Evolutionary conservation across 2,888 invertebrate species (phyloP).

Genomic region (Acleris sparsana): DNA sequence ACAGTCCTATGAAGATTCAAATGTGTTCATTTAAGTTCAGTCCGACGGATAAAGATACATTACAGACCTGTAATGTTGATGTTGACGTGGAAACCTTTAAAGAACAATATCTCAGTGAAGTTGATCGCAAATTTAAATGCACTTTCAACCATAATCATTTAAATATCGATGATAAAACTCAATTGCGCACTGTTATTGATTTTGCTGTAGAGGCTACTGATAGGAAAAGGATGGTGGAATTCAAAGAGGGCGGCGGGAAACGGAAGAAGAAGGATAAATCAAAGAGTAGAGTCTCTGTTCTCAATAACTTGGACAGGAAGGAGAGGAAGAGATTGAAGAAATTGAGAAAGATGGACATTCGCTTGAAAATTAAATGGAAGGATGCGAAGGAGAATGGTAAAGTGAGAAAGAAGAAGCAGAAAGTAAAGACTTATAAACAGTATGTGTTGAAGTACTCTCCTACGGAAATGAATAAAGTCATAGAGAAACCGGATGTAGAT

Average conservation of each 20-base stretch:
- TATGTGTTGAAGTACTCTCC: conserved; percentile 60
- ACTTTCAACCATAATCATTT: conserved; percentile 44
- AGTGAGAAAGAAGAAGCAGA: conserved; percentile 42
- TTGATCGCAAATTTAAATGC: conserved; percentile 46
- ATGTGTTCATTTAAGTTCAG: conserved; percentile 59
- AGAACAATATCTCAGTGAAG: conserved; percentile 63
- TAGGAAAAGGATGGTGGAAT: conserved; percentile 28
- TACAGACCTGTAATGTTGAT: conserved; percentile 47
- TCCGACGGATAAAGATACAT: conserved; percentile 50
- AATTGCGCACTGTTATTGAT: conserved; percentile 42
- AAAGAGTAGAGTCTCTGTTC: neutral
- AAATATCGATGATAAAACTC: neutral
- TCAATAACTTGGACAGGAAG: neutral
- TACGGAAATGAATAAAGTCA: conserved; percentile 40
- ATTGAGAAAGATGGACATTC: conserved; percentile 17
- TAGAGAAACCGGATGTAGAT: conserved; percentile 53
- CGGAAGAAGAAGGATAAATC: neutral
- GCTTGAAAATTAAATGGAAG: conserved; percentile 58
- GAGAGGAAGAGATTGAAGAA: conserved; percentile 32
- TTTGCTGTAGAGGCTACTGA: conserved; percentile 42
- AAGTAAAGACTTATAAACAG: conserved; percentile 51
- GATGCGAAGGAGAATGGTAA: conserved; percentile 54
- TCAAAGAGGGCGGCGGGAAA: conserved; percentile 3
- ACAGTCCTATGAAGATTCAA: conserved; percentile 41
- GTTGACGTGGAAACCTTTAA: conserved; percentile 69